Evolutionary conservation across 2,888 invertebrate species (phyloP).

Genomic region (Tenthredo scrophulariae): DNA sequence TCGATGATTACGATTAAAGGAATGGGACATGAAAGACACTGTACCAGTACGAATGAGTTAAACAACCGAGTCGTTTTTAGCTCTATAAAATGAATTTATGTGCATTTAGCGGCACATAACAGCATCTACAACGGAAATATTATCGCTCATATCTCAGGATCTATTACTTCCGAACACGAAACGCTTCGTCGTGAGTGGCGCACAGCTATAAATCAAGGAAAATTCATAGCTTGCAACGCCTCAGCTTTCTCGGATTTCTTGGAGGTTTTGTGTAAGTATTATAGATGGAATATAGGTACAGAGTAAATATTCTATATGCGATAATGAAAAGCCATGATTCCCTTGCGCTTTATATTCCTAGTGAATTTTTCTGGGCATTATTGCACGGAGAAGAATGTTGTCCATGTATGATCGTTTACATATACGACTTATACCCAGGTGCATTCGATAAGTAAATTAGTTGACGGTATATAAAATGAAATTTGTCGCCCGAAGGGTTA

Average conservation of each 20-base stretch:
- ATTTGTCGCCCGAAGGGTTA: conserved; percentile 39
- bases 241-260: conserved; percentile 1
- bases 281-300: not conserved
- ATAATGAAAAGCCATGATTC: not conserved
- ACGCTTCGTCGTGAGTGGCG: conserved; percentile 38
- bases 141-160: conserved; percentile 58
- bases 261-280: not conserved
- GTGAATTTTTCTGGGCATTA: not conserved
- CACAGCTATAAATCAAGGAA: conserved; percentile 21
- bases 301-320: not conserved
- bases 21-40: not conserved
- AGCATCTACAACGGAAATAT: conserved; percentile 39
- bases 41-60: not conserved
- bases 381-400: not conserved
- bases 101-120: conserved; percentile 22
- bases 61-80: not conserved
- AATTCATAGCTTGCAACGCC: conserved; percentile 36
- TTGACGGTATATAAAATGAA: not conserved
- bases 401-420: not conserved
- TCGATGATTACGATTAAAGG: not conserved
- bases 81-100: conserved; percentile 42
- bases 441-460: conserved; percentile 37
- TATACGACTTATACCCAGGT: not conserved
- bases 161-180: conserved; percentile 65
- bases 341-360: not conserved